A percentile compares a stretch with the other conserved stretches of the same genome.
phyloP scores from a whole-genome alignment of 2,888 invertebrate genomes.

The Drosophila picticornis region DNA sequence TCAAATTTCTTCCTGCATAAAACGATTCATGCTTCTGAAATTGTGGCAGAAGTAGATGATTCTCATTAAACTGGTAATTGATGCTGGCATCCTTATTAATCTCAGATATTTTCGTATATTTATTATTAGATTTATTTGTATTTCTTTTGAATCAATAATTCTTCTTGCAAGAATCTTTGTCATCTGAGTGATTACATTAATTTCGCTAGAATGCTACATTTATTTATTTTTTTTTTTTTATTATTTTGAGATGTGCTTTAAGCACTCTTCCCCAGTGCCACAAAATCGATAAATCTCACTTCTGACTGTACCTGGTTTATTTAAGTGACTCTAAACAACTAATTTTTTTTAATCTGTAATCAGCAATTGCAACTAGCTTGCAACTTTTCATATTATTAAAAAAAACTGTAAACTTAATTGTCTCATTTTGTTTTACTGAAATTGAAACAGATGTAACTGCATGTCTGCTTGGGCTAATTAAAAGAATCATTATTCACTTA shows the following conservation, averaged over 20 bases:
- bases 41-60: background rate
- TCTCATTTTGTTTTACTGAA: constrained; percentile 15
- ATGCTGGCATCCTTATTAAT: constrained; percentile 24
- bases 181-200: too few species aligned
- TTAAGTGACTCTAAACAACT: background rate
- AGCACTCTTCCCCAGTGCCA: too few species aligned
- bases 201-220: too few species aligned
- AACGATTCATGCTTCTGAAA: background rate
- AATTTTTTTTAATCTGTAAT: background rate
- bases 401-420: constrained; percentile 24
- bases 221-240: too few species aligned
- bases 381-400: background rate
- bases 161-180: background rate
- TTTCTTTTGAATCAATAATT: background rate
- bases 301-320: background rate
- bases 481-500: background rate
- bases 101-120: background rate
- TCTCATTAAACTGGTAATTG: constrained; percentile 5
- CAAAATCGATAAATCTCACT: too few species aligned
- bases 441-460: constrained; percentile 17
- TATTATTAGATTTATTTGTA: background rate
- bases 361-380: background rate
- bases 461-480: constrained; percentile 1
- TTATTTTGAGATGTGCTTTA: too few species aligned
- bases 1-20: background rate